phyloP scores from a whole-genome alignment of 2,888 invertebrate species.

The Heteromyza rotundicornis region DNA sequence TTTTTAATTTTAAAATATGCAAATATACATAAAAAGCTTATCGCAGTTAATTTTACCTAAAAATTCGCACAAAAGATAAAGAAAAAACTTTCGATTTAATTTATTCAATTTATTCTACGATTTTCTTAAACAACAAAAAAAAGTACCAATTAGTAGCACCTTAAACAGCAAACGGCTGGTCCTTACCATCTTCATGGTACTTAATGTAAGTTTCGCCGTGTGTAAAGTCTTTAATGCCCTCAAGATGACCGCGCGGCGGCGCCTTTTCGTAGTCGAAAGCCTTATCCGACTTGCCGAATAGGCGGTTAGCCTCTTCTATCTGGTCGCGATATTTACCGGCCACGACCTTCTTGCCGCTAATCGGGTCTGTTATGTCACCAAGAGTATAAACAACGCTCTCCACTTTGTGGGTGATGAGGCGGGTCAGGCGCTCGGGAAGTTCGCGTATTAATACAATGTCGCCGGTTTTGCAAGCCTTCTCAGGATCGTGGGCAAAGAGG shows the following conservation, averaged over 20 bases:
- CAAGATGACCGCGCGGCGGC: conserved; percentile 80
- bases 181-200: conserved; percentile 78
- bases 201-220: conserved; percentile 78
- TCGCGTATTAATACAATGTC: conserved; percentile 82
- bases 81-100: conserved; percentile 1
- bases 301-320: conserved; percentile 70
- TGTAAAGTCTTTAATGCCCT: conserved; percentile 82
- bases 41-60: too few species aligned
- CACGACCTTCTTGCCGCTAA: conserved; percentile 80
- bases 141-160: too few species aligned
- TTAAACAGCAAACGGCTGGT: conserved; percentile 75
- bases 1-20: too few species aligned
- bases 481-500: conserved; percentile 79
- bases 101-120: not conserved
- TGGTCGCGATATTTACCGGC: conserved; percentile 77
- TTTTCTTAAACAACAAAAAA: not conserved
- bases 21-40: too few species aligned
- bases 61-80: too few species aligned
- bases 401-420: conserved; percentile 79
- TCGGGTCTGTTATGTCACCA: conserved; percentile 86
- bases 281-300: conserved; percentile 73
- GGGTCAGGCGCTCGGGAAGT: conserved; percentile 75
- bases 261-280: conserved; percentile 80
- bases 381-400: conserved; percentile 79
- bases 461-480: conserved; percentile 78